Evolutionary conservation across 2,797 vertebrate genomes (phyloP), one percentile per base, ranked within the genome.

Genomic region (Melanotaenia boesemani): DNA sequence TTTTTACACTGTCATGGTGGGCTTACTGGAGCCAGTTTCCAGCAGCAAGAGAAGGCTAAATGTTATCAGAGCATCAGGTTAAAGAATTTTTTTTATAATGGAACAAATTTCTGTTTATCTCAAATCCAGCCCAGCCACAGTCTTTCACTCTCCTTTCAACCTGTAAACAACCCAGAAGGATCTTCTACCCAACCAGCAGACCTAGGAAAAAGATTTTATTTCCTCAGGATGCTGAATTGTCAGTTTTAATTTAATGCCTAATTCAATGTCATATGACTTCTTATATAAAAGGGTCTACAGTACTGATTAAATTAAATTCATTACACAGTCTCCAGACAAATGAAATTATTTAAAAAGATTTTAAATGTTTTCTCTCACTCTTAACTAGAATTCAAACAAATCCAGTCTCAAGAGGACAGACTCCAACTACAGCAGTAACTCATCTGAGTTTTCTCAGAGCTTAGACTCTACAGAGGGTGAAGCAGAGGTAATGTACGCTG

Each of bases 381-480:
- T 8, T 54, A 50, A 79, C 5, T 89, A 99, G 98, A 95, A 80
- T 74, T 85, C 95, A 67, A 91, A 89, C 55, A 96, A 95, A 81
- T 92, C 89, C 52, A 92, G 92, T 74, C 96, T 95, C 85, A 95
- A 90, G 86, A 95, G 96, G 83, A 95, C 92, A 0, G 97, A 97
- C 84, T 99, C 97, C 26, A 96, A 94, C 67, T 96, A 96, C 84
- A 98, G 96, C 88, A 97, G 95, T 83, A 96, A 95, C 79, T 96
- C 96, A 54, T 97, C 97, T 2, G 97, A 97, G 81, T 96, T 96
- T 46, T 96, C 95, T 74, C 96, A 94, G 55, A 96, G 93, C 84
- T 95, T 96, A 63, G 96, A 95, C 79, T 94, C 96, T 50, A 91
- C 93, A 18, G 97, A 96, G 46, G 94, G 93, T 26, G 97, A 97